Evolutionary conservation across 2,113 vertebrate genomes (phyloP), one percentile per base, ranked within the genome.

Genomic region (Myrmecobius fasciatus): DNA sequence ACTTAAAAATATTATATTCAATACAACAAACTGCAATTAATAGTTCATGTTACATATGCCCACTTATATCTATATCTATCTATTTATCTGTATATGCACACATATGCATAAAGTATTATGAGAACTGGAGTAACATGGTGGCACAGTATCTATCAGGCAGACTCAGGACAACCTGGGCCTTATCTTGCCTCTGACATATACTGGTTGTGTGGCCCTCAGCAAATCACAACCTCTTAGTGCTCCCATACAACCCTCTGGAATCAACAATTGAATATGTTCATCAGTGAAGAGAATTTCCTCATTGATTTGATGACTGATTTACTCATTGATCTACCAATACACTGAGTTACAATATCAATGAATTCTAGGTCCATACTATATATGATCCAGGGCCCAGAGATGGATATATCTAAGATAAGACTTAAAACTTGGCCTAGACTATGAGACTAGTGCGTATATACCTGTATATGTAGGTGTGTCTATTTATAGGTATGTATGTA

Each of bases 1-100:
- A 0, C 25, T 91, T 95, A 94, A 95, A 52, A 89, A 52, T 60
- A 95, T 95, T 83, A 93, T 89, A 89, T 91, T 93, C 95, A 96
- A 92, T 46, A 54, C 67, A 91, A 10, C 93, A 93, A 94, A 95
- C 52, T 93, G 25, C 53, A 96, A 28, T 48, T 92, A 95, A 96
- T 93, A 91, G 48, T 51, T 52, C 48, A 52, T 92, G 88, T 89
- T 96, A 92, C 49, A 91, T 92, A 60, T 28, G 31, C 8, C 2
- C 54, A 60, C 26, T 25, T 28, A 90, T 51, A 95, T 92, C 89
- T 95, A 53, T 93, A 24, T 49, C 49, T 94, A 93, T 88, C 89
- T 90, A 75, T 91, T 60, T 67, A 25, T 54, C 3, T 28, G 25
- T 31, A 31, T 60, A 60, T 3, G 14, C 4, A 75, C n/a, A n/a